These are phyloP conservation scores for Antennarius striatus DNA, from an alignment of 2,113 vertebrate species.

Conservation along the genomic window DNA sequence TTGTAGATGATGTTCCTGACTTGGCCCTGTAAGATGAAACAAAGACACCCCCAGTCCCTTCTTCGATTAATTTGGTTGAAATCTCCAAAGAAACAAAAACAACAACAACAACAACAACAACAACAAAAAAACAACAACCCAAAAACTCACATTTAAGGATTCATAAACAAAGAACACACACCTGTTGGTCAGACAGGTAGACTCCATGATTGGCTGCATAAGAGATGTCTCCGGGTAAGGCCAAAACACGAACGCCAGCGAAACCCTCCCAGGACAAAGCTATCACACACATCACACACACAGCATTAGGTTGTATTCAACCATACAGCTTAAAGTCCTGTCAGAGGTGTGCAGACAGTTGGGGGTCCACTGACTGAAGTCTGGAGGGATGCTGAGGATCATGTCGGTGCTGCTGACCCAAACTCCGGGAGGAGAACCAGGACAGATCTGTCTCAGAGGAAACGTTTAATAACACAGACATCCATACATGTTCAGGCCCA, in stretches of 20 bases:
- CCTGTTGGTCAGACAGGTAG: constrained; percentile 84
- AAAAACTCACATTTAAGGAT: background rate
- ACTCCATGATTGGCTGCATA: constrained; percentile 90
- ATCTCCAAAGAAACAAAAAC: background rate
- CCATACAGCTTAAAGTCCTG: background rate
- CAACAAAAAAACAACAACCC: background rate
- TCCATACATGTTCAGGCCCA: too few relatives aligned
- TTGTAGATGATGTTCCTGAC: constrained; percentile 88
- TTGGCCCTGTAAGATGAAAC: constrained; percentile 72
- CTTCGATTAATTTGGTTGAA: background rate
- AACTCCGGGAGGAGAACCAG: constrained; percentile 88
- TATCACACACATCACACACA: constrained; percentile 49
- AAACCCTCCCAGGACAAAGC: constrained; percentile 86
- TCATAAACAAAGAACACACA: background rate
- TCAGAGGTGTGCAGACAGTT: too few relatives aligned
- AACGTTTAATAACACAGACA: background rate
- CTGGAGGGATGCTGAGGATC: constrained; percentile 82
- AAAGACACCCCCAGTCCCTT: constrained; percentile 12
- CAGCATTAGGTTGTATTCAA: too few relatives aligned
- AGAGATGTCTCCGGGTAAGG: constrained; percentile 81
- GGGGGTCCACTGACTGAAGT: constrained; percentile 75
- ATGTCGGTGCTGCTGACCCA: constrained; percentile 97
- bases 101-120: background rate
- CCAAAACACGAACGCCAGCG: constrained; percentile 85
- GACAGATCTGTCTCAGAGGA: constrained; percentile 81